Evolutionary conservation across 2,888 invertebrate genomes (phyloP), one percentile per base, ranked within the genome.

Genomic region (Sepiola atlantica): DNA sequence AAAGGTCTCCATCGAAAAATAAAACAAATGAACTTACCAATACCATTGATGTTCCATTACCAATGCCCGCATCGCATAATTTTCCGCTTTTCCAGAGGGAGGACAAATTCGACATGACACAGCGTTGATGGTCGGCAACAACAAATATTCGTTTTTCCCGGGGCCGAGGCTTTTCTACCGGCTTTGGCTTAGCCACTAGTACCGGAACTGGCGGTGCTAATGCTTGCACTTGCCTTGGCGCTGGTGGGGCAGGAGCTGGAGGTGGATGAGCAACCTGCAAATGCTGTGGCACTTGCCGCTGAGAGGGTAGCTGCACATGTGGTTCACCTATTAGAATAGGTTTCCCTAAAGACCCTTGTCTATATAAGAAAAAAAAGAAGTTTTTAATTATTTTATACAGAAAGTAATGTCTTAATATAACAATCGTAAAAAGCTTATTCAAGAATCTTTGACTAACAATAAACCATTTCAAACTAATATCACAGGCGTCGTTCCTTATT

Each of bases 131-230:
- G 35, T 90, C 90, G 24, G 90, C 90, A 28, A 90, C 90, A 90
- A 90, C 90, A 90, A 90, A 90, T 90, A 90, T 90, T 90, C 90
- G 90, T 90, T 90, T 90, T 28, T 90, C 90, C 28, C 90, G 90
- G 16, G 90, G 90, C 28, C 90, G 90, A 90, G 90, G 90, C 35
- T 90, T 90, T 90, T 90, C 90, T 35, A 90, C 90, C 16, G 90
- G 90, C 90, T 90, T 90, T 24, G 90, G 90, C 35, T 90, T 90
- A 35, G 90, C 32, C 16, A 32, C 90, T 16, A 16, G n/a, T 90
- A 90, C 35, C 35, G 18, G 90, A 90, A 90, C 28, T 90, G 90
- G 90, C 35, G 90, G 90, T 32, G 90, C 90, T 28, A 90, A 90
- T 35, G 35, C 90, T 90, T 90, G 90, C 16, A 90, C 28, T 16